Evolutionary conservation across 2,113 vertebrate species (phyloP).

Genomic region (Rhinolophus sinicus): DNA sequence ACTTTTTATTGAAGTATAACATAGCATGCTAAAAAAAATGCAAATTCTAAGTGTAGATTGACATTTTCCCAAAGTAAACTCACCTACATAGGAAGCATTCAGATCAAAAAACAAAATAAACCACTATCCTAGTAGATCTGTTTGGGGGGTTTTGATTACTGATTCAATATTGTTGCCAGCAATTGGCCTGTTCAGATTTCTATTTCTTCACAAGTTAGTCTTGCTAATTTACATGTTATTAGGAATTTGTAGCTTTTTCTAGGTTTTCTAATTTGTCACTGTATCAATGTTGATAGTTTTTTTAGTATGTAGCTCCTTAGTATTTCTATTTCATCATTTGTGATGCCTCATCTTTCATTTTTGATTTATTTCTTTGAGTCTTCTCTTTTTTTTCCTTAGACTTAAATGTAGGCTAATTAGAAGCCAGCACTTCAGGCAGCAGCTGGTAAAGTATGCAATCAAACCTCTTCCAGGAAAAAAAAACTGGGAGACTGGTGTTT

Average conservation of each 20-base stretch:
- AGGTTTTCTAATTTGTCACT: neutral
- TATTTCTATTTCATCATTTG: neutral
- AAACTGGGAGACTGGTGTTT: neutral
- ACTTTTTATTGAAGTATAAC: no score
- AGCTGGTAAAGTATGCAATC: neutral
- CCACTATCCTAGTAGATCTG: no score
- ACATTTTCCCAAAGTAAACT: no score
- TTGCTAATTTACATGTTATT: neutral
- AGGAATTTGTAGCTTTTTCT: neutral
- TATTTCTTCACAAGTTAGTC: neutral
- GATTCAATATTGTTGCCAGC: neutral
- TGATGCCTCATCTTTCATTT: neutral
- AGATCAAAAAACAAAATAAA: no score
- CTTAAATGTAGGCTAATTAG: neutral
- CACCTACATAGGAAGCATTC: no score
- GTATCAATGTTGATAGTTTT: neutral
- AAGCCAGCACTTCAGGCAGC: neutral
- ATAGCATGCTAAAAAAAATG: no score
- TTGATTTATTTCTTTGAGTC: neutral
- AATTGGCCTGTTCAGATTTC: neutral
- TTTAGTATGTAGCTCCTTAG: neutral
- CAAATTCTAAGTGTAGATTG: no score
- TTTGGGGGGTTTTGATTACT: neutral
- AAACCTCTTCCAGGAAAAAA: neutral
- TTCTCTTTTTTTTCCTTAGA: neutral